Evolutionary conservation across 2,888 invertebrate species (phyloP), one percentile per base, ranked within the genome.

Genomic region (Aspidiotus destructor): DNA sequence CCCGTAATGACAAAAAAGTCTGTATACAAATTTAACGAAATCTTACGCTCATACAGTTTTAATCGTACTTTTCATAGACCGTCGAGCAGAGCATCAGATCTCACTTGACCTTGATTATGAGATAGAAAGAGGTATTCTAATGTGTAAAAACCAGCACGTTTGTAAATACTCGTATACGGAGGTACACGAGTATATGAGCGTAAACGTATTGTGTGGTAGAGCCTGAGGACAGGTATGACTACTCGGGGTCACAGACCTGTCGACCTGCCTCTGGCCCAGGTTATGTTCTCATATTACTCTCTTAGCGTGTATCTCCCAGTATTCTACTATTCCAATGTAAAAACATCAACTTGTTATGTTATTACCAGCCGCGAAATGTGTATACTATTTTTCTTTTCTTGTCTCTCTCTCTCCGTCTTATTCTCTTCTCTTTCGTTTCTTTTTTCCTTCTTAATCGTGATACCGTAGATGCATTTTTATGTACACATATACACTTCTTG

Each of bases 171-270:
- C 65, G 65, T 65, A 65, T 28, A 28, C 28, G 28, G 28, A 28
- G 28, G 28, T 28, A 28, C 28, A 28, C 28, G 28, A 28, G 28
- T 28, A 28, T 44, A 41, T 65, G 65, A 65, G 48, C 58, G 65
- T 65, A 58, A 65, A 65, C 65, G 65, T 58, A 65, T 44, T 65
- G 65, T 65, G 65, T 65, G 65, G 65, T 65, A 58, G 65, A 60
- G 65, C 65, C 65, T 65, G 44, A 65, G 65, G 65, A 65, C 65
- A 65, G 65, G 65, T 65, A 65, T 68, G 68, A 68, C 60, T 68
- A 61, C 68, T 68, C 68, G 62, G 55, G 69, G 69, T 69, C 69
- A 69, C 62, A 69, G 69, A 69, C 69, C 69, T 69, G 69, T 69
- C 69, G 69, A 69, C 69, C 69, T 69, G 69, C 62, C 69, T 69